Conservation (phyloP, 2,113 vertebrate genomes). For the Hymenochirus boettgeri region DNA sequence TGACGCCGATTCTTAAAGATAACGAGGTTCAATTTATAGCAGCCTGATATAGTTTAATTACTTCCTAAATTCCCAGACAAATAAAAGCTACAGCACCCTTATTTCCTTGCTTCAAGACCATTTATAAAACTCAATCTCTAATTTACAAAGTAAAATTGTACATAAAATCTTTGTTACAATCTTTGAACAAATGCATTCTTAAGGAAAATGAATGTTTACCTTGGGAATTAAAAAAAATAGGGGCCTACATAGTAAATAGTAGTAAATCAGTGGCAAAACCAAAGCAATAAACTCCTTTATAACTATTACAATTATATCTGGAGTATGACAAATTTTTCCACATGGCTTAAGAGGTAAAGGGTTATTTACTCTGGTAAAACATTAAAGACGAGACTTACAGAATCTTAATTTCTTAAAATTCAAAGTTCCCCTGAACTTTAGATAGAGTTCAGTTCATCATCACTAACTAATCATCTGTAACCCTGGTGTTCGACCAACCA, state of each 20-base stretch:
- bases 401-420: constrained; percentile 52
- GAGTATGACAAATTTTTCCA: constrained; percentile 47
- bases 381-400: constrained; percentile 54
- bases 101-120: too few relatives aligned
- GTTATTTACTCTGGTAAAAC: constrained; percentile 57
- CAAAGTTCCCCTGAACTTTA: constrained; percentile 51
- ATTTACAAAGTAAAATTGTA: too few relatives aligned
- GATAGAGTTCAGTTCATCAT: constrained; percentile 57
- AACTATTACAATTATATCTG: constrained; percentile 45
- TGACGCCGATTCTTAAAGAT: too few relatives aligned
- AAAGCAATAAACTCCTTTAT: constrained; percentile 48
- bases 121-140: too few relatives aligned
- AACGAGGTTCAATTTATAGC: too few relatives aligned
- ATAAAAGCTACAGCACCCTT: too few relatives aligned
- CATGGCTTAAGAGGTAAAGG: constrained; percentile 34
- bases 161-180: not conserved
- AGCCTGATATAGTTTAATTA: too few relatives aligned
- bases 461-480: constrained; percentile 56
- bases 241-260: constrained; percentile 35
- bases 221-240: constrained; percentile 39
- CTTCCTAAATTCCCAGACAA: too few relatives aligned
- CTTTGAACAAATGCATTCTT: not conserved
- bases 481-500: constrained; percentile 59
- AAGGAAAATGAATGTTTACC: constrained; percentile 5
- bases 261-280: constrained; percentile 52